Base-by-base conservation (phyloP, 2,888 invertebrate genomes). In the Chrysolina americana region DNA sequence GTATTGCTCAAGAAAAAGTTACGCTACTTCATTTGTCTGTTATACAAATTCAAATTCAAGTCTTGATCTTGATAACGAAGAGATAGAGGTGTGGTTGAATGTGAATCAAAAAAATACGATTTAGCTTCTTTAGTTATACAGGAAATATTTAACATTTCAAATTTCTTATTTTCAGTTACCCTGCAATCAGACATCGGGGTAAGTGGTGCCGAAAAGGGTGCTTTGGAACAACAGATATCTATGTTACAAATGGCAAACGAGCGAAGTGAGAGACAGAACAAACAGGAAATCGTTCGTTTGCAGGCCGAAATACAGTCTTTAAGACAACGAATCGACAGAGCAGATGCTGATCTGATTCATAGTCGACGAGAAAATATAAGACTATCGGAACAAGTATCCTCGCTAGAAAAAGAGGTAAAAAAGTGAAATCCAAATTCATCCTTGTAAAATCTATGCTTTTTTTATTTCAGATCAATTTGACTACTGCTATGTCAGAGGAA, bases 291-390 rank as follows among this genome's bases (percentile, higher is more conserved):
- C 13, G 92, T 91, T 44, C 90, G 95, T 1, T 89, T 95, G 6
- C 94, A 94, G 81, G 93, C 94, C 0, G 96, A 96, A 88, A 92
- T 93, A 50, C 91, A 92, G 78, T 94, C 94, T 5, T 88, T 95
- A 68, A 90, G 94, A 41, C 95, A 95, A 85, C 90, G 94, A 36
- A 84, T 95, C 81, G 95, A 96, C 85, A 90, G 95, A 70, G 93
- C 94, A 17, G 96, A 96, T 86, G 94, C 94, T 0, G 96, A 96
- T 84, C 85, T 95, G 75, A 91, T 95, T 44, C 95, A 95, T 82
- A 93, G 94, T 19, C 92, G 95, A 63, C 91, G 95, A 11, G 95
- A 96, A 85, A 95, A 95, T 82, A 88, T 95, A 47, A 91, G 95
- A 63, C 89, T 96, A 11, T 91, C 92, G 15, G 96, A 96, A 85